phyloP scores from a whole-genome alignment of 2,888 invertebrate species.

The Scrobipalpa costella region DNA sequence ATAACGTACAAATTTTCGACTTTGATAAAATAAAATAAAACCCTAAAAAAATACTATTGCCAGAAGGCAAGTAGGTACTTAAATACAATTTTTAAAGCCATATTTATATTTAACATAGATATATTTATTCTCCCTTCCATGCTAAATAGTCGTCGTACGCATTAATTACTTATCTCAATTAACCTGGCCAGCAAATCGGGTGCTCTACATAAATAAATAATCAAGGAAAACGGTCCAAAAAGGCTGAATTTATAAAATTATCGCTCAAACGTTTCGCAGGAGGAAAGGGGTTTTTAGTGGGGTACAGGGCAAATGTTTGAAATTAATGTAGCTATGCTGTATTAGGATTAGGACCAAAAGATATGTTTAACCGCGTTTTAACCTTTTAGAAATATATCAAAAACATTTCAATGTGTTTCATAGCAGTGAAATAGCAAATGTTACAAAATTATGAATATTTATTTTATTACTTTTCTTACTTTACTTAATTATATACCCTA shows the following conservation, averaged over 20 bases:
- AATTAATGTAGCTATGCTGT: neutral
- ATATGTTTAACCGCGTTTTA: too few relatives aligned
- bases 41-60: too few relatives aligned
- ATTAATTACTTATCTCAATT: constrained; percentile 63
- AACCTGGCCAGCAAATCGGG: constrained; percentile 62
- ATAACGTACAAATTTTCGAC: neutral
- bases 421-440: too few relatives aligned
- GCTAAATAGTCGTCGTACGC: constrained; percentile 12
- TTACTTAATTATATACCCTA: too few relatives aligned
- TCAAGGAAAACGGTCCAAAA: constrained; percentile 73
- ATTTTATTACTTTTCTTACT: too few relatives aligned
- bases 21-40: neutral
- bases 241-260: constrained; percentile 77
- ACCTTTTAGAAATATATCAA: too few relatives aligned
- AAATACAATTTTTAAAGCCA: too few relatives aligned
- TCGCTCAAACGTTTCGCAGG: constrained; percentile 70
- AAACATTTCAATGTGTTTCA: too few relatives aligned
- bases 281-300: constrained; percentile 63
- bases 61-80: too few relatives aligned
- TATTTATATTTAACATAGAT: too few relatives aligned
- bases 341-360: too few relatives aligned
- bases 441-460: too few relatives aligned
- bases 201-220: constrained; percentile 70
- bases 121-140: neutral
- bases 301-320: neutral